Evolutionary conservation across 2,888 invertebrate genomes (phyloP).

Genomic region (Drosophila multiciliata): DNA sequence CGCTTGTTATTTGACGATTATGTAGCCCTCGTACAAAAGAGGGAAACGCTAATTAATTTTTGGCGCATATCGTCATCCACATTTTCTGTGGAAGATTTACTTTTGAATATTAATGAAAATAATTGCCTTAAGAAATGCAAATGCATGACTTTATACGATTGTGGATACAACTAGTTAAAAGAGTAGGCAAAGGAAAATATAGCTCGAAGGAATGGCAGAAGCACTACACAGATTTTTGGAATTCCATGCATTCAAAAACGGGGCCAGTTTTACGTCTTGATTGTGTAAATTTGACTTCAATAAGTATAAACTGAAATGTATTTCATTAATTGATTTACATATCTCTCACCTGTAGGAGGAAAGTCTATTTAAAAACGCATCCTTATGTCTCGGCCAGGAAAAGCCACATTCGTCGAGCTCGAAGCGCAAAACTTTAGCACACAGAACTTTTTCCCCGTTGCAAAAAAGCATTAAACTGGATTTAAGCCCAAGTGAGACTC

Average conservation of each 20-base stretch:
- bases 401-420: not conserved
- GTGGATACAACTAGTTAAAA: conserved; percentile 35
- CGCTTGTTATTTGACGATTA: not conserved
- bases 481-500: not conserved
- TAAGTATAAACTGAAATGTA: not conserved
- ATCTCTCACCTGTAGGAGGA: conserved; percentile 1
- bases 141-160: conserved; percentile 30
- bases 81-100: not conserved
- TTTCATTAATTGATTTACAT: not conserved
- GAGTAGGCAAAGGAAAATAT: conserved; percentile 17
- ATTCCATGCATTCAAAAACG: conserved; percentile 9
- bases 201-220: conserved; percentile 30
- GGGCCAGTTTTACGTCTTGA: conserved; percentile 17
- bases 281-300: conserved; percentile 9
- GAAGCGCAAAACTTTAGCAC: not conserved
- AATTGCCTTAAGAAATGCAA: conserved; percentile 16
- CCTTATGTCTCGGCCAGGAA: not conserved
- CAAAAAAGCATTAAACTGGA: conserved; percentile 3
- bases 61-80: too few species aligned
- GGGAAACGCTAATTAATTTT: not conserved
- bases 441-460: not conserved
- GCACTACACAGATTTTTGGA: conserved; percentile 19
- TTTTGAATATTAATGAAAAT: not conserved
- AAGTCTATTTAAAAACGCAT: not conserved
- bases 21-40: conserved; percentile 6